Conservation (phyloP, 2,888 invertebrate species). For the Idaea aversata region DNA sequence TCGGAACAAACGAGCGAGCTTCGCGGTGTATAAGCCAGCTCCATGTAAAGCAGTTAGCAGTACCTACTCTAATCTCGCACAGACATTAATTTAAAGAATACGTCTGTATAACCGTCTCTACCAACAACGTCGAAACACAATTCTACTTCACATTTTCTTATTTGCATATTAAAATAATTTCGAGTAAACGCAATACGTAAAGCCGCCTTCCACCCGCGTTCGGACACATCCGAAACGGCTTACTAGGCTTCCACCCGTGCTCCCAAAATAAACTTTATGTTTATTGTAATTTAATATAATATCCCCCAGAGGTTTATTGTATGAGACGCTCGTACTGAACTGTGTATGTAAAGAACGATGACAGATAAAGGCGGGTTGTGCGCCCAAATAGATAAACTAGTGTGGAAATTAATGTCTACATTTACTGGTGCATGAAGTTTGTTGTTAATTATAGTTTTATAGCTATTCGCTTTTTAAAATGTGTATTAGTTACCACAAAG, state of each 20-base stretch:
- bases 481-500: conserved; percentile 72
- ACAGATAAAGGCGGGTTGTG: conserved; percentile 79
- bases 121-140: conserved; percentile 75
- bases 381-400: conserved; percentile 80
- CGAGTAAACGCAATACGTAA: conserved; percentile 77
- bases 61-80: conserved; percentile 72
- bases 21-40: conserved; percentile 67
- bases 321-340: conserved; percentile 55
- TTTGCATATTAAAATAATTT: conserved; percentile 81
- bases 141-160: conserved; percentile 79
- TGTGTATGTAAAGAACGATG: conserved; percentile 64
- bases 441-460: conserved; percentile 79
- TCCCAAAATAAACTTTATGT: conserved; percentile 53
- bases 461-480: conserved; percentile 73
- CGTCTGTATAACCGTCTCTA: conserved; percentile 74
- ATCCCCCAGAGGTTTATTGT: conserved; percentile 36
- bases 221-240: conserved; percentile 42
- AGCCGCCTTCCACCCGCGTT: conserved; percentile 62
- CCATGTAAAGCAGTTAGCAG: conserved; percentile 79
- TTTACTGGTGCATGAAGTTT: conserved; percentile 81
- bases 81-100: conserved; percentile 80
- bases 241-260: conserved; percentile 39
- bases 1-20: conserved; percentile 72
- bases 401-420: conserved; percentile 81
- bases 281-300: conserved; percentile 40